Evolutionary conservation across 2,888 invertebrate genomes (phyloP).

Genomic region (Eumerus sabulonum): DNA sequence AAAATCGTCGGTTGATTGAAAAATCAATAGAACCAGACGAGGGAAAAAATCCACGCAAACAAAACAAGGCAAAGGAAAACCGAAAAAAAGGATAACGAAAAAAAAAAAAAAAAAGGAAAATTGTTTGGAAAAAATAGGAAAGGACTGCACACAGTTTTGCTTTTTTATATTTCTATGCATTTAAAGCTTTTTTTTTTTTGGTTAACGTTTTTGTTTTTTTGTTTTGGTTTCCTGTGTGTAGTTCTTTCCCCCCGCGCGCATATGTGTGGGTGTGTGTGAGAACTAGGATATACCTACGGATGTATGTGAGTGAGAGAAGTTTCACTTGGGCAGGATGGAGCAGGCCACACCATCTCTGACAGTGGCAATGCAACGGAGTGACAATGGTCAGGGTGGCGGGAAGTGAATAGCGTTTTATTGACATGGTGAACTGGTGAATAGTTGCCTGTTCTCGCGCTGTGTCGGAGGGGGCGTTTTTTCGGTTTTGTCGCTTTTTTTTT

Average conservation of each 20-base stretch:
- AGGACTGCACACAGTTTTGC: conserved; percentile 62
- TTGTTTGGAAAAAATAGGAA: conserved; percentile 43
- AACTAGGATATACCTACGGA: not conserved
- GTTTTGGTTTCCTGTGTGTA: conserved; percentile 37
- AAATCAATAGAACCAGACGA: conserved; percentile 80
- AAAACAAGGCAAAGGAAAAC: conserved; percentile 68
- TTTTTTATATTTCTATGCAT: conserved; percentile 63
- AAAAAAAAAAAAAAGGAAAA: conserved; percentile 68
- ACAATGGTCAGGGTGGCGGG: conserved; percentile 43
- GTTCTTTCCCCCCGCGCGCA: conserved; percentile 33
- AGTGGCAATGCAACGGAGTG: conserved; percentile 22
- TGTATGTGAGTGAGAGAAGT: conserved; percentile 13
- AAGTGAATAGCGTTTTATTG: conserved; percentile 57
- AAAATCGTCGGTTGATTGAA: conserved; percentile 72
- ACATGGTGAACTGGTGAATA: conserved; percentile 61
- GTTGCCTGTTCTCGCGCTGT: conserved; percentile 21
- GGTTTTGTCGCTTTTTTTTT: too few species aligned
- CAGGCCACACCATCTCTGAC: conserved; percentile 8
- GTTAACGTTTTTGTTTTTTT: conserved; percentile 28
- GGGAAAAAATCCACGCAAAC: conserved; percentile 70
- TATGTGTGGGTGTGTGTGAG: conserved; percentile 18
- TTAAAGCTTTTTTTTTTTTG: conserved; percentile 61
- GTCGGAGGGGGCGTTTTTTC: not conserved
- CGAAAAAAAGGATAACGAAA: conserved; percentile 57
- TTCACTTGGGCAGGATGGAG: conserved; percentile 16